Evolutionary conservation across 2,888 invertebrate species (phyloP).

Genomic region (Sepioteuthis lessoniana): DNA sequence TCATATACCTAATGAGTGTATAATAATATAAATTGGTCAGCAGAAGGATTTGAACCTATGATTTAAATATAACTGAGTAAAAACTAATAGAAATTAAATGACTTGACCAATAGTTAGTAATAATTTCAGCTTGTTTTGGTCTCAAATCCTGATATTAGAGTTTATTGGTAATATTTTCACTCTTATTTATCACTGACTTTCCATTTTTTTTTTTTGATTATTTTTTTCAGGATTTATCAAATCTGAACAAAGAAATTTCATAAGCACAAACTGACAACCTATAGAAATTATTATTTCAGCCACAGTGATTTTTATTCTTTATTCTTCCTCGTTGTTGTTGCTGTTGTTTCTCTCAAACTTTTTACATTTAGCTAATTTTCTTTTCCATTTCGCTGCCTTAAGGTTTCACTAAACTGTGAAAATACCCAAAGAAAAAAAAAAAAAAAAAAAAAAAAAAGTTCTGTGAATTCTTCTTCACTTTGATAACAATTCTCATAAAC

Average conservation of each 20-base stretch:
- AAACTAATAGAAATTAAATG: neutral
- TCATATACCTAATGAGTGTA: too few relatives aligned
- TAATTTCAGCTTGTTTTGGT: neutral
- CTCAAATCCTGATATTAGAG: neutral
- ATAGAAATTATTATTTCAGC: neutral
- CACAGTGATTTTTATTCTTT: neutral
- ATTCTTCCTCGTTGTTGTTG: neutral
- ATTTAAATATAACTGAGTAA: neutral
- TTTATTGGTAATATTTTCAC: neutral
- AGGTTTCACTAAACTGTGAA: neutral
- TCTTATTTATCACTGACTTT: neutral
- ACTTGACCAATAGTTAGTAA: too few relatives aligned
- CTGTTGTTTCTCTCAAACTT: neutral
- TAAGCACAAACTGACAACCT: neutral
- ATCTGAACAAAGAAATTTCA: neutral
- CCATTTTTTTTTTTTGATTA: neutral
- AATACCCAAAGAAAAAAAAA: neutral
- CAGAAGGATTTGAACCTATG: neutral
- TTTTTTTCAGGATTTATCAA: neutral
- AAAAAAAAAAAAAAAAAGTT: too few relatives aligned
- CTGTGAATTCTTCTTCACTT: neutral
- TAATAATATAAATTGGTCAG: neutral
- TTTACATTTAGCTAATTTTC: neutral
- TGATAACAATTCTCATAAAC: neutral
- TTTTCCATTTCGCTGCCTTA: neutral